phyloP scores from a whole-genome alignment of 2,888 invertebrate species.

The Cenopis cana region DNA sequence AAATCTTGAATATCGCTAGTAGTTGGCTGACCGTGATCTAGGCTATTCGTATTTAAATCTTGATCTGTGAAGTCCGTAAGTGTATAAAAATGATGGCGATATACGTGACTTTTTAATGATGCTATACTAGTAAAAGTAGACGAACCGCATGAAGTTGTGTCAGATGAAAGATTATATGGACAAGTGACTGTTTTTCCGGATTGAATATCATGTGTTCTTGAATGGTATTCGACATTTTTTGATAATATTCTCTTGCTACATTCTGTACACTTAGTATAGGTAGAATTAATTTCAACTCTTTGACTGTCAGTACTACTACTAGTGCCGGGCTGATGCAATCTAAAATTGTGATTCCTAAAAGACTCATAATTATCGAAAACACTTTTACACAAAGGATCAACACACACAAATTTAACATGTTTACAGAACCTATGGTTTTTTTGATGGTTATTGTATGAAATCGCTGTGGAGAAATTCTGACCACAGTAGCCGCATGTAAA shows the following conservation, averaged over 20 bases:
- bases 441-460: too few species aligned
- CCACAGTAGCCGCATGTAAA: too few species aligned
- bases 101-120: constrained; percentile 1
- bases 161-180: constrained; percentile 4
- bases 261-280: constrained; percentile 1
- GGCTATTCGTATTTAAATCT: background rate
- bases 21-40: background rate
- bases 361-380: too few species aligned
- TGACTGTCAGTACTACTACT: background rate
- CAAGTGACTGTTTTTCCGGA: constrained; percentile 2
- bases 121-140: constrained; percentile 4
- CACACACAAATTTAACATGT: too few species aligned
- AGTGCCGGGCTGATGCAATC: too few species aligned
- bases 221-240: background rate
- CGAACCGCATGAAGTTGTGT: background rate
- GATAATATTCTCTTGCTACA: constrained; percentile 1
- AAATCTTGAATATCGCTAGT: constrained; percentile 5
- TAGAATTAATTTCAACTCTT: background rate
- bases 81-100: background rate
- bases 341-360: too few species aligned
- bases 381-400: too few species aligned
- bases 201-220: constrained; percentile 4
- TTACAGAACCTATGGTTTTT: too few species aligned
- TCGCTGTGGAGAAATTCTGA: too few species aligned
- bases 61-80: background rate